Conservation (phyloP, 1,140 invertebrate species). For the Proctacanthus coquilletti region DNA sequence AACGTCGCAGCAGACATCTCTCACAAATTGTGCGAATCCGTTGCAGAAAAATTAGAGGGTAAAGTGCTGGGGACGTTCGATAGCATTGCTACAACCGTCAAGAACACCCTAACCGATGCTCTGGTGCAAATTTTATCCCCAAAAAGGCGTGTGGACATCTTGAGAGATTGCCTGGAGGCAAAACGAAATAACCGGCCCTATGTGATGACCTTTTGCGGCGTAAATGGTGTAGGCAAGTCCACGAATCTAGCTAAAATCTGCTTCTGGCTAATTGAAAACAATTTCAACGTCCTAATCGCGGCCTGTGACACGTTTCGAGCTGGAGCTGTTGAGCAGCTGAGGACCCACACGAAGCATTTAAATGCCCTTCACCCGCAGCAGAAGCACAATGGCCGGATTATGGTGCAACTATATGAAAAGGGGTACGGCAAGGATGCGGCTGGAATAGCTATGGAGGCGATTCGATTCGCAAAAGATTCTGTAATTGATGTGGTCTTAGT, state of each 20-base stretch:
- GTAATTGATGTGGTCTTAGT: conserved; percentile 84
- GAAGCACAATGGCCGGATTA: conserved; percentile 48
- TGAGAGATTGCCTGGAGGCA: conserved; percentile 88
- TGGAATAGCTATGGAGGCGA: conserved; percentile 93
- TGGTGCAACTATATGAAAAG: conserved; percentile 95
- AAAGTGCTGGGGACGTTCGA: conserved; percentile 88
- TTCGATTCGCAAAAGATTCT: conserved; percentile 69
- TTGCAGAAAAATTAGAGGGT: conserved; percentile 82
- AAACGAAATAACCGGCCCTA: conserved; percentile 72
- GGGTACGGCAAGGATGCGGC: conserved; percentile 98
- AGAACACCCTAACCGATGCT: conserved; percentile 62
- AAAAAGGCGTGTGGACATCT: conserved; percentile 86
- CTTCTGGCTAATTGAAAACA: conserved; percentile 99
- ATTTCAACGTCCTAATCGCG: conserved; percentile 89
- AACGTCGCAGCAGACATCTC: conserved; percentile 97
- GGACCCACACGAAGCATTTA: conserved; percentile 87
- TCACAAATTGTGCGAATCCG: conserved; percentile 86
- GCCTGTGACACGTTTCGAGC: conserved; percentile 99
- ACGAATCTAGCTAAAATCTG: conserved; percentile 99
- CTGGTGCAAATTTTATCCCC: conserved; percentile 88
- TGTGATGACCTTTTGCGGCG: conserved; percentile 95
- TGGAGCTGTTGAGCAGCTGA: conserved; percentile 94
- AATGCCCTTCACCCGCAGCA: conserved; percentile 83
- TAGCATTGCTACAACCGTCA: conserved; percentile 71
- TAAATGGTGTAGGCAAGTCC: conserved; percentile 99